Conservation (phyloP, 1,140 invertebrate genomes). For the Wiebesia pumilae region DNA sequence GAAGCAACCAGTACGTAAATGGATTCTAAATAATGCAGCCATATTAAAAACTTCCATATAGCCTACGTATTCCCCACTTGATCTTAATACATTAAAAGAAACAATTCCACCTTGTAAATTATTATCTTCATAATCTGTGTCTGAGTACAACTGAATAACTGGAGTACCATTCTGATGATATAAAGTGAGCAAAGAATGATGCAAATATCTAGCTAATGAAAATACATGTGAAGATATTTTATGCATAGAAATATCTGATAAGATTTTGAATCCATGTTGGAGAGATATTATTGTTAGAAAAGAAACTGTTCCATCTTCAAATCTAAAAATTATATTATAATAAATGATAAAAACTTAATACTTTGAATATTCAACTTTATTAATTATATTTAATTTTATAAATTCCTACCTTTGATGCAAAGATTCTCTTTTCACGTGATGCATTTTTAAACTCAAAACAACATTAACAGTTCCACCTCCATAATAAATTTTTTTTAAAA, state of each 20-base stretch:
- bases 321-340: conserved; percentile 77
- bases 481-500: conserved; percentile 87
- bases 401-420: conserved; percentile 82
- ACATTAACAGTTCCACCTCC: conserved; percentile 94
- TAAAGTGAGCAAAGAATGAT: conserved; percentile 79
- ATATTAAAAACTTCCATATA: conserved; percentile 93
- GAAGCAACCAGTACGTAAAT: conserved; percentile 94
- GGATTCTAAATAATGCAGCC: conserved; percentile 89
- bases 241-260: conserved; percentile 80
- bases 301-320: conserved; percentile 95
- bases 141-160: conserved; percentile 84
- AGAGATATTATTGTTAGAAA: conserved; percentile 91
- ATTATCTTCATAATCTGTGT: conserved; percentile 80
- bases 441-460: conserved; percentile 81
- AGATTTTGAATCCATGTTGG: conserved; percentile 86
- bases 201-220: conserved; percentile 84
- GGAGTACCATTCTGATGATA: conserved; percentile 85
- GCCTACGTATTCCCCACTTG: conserved; percentile 87
- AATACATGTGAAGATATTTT: conserved; percentile 85
- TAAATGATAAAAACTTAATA: background rate
- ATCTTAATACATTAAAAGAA: conserved; percentile 90
- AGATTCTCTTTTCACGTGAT: conserved; percentile 80
- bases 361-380: background rate
- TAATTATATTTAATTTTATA: background rate
- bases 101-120: conserved; percentile 88